Evolutionary conservation across 2,797 vertebrate species (phyloP).

Genomic region (Darevskia nairensis): DNA sequence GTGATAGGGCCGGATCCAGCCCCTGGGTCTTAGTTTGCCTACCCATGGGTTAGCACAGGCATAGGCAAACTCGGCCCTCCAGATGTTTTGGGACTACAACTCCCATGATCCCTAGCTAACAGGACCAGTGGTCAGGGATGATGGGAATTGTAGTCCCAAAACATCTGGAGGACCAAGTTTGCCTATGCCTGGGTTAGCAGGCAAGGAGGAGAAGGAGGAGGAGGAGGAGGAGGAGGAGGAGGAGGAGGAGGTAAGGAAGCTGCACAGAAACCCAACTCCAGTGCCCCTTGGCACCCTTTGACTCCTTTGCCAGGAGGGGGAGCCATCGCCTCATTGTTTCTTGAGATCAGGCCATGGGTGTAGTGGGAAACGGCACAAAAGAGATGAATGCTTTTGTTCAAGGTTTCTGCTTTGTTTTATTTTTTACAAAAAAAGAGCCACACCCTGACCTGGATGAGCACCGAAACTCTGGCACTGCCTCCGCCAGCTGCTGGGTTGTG

Average conservation of each 20-base stretch:
- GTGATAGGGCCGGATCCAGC: too few species aligned
- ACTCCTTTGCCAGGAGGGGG: slow-evolving; percentile 9
- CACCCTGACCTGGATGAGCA: not conserved
- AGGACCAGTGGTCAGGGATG: too few species aligned
- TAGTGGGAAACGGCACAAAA: not conserved
- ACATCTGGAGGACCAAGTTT: too few species aligned
- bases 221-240: too few species aligned
- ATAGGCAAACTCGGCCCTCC: too few species aligned
- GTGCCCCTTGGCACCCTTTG: not conserved
- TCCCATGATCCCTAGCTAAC: too few species aligned
- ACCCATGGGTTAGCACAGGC: too few species aligned
- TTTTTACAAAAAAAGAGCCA: not conserved
- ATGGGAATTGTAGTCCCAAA: too few species aligned
- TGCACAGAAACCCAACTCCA: not conserved
- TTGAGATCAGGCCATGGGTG: not conserved
- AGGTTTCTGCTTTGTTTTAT: not conserved
- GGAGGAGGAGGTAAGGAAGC: not conserved
- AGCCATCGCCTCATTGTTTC: not conserved
- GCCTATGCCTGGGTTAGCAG: too few species aligned
- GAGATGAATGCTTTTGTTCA: not conserved
- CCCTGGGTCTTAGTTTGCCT: too few species aligned
- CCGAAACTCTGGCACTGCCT: not conserved
- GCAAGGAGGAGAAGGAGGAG: too few species aligned
- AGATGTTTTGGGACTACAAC: too few species aligned
- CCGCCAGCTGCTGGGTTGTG: not conserved